Conservation (phyloP, 2,888 invertebrate genomes). For the Glaucopsyche alexis region DNA sequence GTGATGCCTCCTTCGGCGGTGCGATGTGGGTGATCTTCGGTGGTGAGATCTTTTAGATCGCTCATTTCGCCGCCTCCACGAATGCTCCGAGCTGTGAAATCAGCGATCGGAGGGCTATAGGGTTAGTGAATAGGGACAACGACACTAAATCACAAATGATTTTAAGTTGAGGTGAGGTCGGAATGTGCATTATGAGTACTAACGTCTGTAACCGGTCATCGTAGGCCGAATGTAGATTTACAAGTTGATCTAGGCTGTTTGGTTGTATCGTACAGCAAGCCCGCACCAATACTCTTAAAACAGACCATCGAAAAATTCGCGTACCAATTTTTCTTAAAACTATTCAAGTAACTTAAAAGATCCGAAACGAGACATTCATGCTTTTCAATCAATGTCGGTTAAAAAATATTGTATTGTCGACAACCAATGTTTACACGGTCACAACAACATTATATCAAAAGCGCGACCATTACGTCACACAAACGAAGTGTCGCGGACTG, state of each 20-base stretch:
- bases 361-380: neutral
- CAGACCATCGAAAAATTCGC: slow-evolving; percentile 59
- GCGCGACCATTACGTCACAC: slow-evolving; percentile 41
- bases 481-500: slow-evolving; percentile 59
- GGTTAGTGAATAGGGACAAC: slow-evolving; percentile 66
- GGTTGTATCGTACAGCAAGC: slow-evolving; percentile 69
- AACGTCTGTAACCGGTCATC: slow-evolving; percentile 65
- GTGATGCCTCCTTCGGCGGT: slow-evolving; percentile 84
- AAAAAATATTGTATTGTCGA: slow-evolving; percentile 18
- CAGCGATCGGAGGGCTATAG: slow-evolving; percentile 78
- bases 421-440: slow-evolving; percentile 33
- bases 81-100: slow-evolving; percentile 87
- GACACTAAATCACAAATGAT: slow-evolving; percentile 37
- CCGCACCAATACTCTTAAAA: slow-evolving; percentile 59
- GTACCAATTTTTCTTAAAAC: slow-evolving; percentile 47
- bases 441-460: slow-evolving; percentile 36
- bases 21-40: slow-evolving; percentile 89
- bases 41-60: slow-evolving; percentile 92
- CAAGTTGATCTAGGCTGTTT: slow-evolving; percentile 59
- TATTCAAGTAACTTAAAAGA: neutral
- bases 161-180: slow-evolving; percentile 62
- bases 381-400: neutral
- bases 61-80: slow-evolving; percentile 88
- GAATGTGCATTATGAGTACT: slow-evolving; percentile 59
- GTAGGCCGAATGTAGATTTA: slow-evolving; percentile 58